Base-by-base conservation (phyloP, 2,888 invertebrate species). In the Aspidiotus destructor region DNA sequence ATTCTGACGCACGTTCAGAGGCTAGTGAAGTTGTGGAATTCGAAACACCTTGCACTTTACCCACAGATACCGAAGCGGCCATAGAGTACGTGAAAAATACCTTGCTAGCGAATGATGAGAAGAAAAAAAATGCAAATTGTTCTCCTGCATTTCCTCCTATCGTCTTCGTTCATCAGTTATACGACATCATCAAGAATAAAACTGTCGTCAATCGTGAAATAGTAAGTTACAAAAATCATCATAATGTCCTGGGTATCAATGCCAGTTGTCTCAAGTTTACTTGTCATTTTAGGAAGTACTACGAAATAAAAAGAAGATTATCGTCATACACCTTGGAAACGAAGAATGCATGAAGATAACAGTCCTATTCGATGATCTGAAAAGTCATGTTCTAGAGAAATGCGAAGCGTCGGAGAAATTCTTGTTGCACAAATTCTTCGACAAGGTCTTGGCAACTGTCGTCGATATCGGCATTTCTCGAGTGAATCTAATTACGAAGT, bases 11-110 rank as follows among this genome's bases (percentile, higher is more conserved):
- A 28, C 28, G 28, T 28, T 28, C 28, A 28, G 28, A 28, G 28
- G 28, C 28, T 3, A 28, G 28, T 28, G 28, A 28, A 28, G 28
- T 28, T 28, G 1, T 28, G 28, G 28, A 28, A 28, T 28, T 28
- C 28, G 28, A 28, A 28, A 28, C 28, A 28, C 28, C 28, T 28
- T 28, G 28, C 28, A 28, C 28, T 28, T 28, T 28, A 28, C 65
- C 61, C 5, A 70, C 69, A 58, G 71, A 71, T 69, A 71, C 71
- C 10, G 71, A 71, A 67, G 70, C 70, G 16, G 71, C 69, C 5
- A 67, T 71, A 52, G 55, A n/a, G 9, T 70, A 60, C 61, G 65
- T 71, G n/a, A 69, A 67, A 41, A 60, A 67, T 41, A 41, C 64
- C 8, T 53, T 71, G 16, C 0, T 53, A 48, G 48, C 52, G 0